These are phyloP conservation scores for Cyphomyrus discorhynchus DNA, from an alignment of 2,113 vertebrate genomes.

Conservation along the genomic window DNA sequence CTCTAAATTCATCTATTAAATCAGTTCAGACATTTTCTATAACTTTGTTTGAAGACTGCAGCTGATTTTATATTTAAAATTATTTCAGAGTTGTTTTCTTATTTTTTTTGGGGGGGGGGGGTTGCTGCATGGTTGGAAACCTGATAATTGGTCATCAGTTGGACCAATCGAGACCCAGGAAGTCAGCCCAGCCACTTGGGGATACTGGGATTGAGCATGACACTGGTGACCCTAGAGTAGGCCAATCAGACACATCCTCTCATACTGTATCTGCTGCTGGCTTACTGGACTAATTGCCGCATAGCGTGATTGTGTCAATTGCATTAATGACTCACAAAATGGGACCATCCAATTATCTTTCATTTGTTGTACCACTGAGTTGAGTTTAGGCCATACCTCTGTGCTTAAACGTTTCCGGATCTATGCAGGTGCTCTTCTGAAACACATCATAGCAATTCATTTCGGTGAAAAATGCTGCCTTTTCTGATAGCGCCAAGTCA, in stretches of 20 bases:
- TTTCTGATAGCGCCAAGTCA: background rate
- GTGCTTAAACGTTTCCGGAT: background rate
- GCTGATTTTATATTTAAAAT: background rate
- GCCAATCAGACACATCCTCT: conserved; percentile 63
- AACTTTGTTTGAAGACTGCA: background rate
- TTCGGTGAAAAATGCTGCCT: background rate
- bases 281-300: conserved; percentile 47
- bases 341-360: background rate
- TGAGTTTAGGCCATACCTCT: conserved; percentile 16
- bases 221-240: conserved; percentile 44
- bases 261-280: conserved; percentile 56
- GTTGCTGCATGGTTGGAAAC: background rate
- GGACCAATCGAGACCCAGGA: background rate
- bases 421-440: background rate
- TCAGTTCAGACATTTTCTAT: background rate
- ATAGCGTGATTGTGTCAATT: conserved; percentile 44
- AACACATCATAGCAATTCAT: background rate
- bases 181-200: background rate
- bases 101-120: background rate
- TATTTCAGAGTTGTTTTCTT: background rate
- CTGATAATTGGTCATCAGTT: background rate
- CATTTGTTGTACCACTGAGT: background rate
- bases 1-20: background rate
- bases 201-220: background rate
- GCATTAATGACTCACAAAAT: conserved; percentile 53